These are phyloP conservation scores for Chaenodraco wilsoni DNA, from an alignment of 2,797 vertebrate species.

Conservation along the genomic window DNA sequence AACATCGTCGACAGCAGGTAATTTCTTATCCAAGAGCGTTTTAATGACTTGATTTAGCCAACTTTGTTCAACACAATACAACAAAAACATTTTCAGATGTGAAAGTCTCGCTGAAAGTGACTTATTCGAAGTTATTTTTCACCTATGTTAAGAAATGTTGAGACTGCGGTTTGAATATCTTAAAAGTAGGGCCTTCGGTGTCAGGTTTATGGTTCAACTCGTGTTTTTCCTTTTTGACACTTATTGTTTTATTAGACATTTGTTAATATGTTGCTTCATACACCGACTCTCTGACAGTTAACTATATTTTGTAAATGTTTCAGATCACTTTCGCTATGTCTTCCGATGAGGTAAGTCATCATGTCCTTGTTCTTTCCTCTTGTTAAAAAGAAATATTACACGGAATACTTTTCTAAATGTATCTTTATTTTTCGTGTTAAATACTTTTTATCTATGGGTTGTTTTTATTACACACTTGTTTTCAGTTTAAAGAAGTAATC, in stretches of 20 bases:
- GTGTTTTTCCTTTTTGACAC: not conserved
- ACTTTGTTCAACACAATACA: fast-evolving
- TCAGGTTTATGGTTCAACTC: not conserved
- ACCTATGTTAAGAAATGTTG: no score
- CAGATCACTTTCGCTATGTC: slow-evolving; percentile 71
- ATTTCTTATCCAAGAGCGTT: fast-evolving
- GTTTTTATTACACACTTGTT: not conserved
- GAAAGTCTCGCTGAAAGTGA: not conserved
- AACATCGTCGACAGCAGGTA: slow-evolving; percentile 9
- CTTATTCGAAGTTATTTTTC: not conserved
- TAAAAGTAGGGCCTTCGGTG: not conserved
- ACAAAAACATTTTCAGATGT: fast-evolving
- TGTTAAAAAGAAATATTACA: not conserved
- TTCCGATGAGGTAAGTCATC: slow-evolving; percentile 76
- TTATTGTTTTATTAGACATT: not conserved
- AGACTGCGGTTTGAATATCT: not conserved
- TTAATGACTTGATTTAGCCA: not conserved
- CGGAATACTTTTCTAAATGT: no score
- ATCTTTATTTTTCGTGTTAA: not conserved
- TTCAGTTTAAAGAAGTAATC: not conserved
- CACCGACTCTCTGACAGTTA: not conserved
- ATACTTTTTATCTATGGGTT: not conserved
- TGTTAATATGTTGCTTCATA: not conserved
- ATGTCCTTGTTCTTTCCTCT: not conserved
- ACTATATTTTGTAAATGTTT: not conserved